Conservation (phyloP, 2,888 invertebrate species). For the Mimas tiliae region DNA sequence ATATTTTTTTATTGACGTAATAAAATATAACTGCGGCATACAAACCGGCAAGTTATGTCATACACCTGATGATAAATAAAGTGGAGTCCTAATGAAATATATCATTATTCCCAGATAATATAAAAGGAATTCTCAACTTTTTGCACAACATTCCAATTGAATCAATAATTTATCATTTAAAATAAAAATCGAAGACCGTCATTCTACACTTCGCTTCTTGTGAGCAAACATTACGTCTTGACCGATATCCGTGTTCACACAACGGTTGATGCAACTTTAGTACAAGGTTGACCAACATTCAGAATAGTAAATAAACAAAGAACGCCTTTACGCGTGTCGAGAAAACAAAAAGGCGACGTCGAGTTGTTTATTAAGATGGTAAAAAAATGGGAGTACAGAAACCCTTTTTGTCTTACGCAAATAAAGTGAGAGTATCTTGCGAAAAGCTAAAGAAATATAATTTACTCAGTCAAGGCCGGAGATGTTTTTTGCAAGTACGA, state of each 20-base stretch:
- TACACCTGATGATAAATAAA: too few species aligned
- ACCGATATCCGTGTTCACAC: not conserved
- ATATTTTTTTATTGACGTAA: too few species aligned
- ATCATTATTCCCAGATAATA: not conserved
- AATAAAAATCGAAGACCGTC: not conserved
- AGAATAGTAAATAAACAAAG: conserved; percentile 21
- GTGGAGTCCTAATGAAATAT: too few species aligned
- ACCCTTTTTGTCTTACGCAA: conserved; percentile 21
- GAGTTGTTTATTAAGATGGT: conserved; percentile 21
- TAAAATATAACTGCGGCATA: too few species aligned
- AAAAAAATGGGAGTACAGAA: conserved; percentile 17
- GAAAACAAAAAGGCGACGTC: conserved; percentile 8
- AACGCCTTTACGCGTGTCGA: not conserved
- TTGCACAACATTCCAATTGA: not conserved
- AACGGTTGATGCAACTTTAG: conserved; percentile 5
- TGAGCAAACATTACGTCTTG: conserved; percentile 10
- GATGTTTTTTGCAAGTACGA: not conserved
- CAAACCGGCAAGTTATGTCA: too few species aligned
- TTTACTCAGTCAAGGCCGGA: conserved; percentile 2
- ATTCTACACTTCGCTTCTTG: not conserved
- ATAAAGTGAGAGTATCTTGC: conserved; percentile 6
- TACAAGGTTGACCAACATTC: conserved; percentile 17
- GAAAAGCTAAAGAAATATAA: conserved; percentile 21
- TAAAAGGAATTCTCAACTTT: not conserved
- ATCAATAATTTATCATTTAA: not conserved